phyloP scores from a whole-genome alignment of 1,140 invertebrate species.

The Adelges cooleyi region DNA sequence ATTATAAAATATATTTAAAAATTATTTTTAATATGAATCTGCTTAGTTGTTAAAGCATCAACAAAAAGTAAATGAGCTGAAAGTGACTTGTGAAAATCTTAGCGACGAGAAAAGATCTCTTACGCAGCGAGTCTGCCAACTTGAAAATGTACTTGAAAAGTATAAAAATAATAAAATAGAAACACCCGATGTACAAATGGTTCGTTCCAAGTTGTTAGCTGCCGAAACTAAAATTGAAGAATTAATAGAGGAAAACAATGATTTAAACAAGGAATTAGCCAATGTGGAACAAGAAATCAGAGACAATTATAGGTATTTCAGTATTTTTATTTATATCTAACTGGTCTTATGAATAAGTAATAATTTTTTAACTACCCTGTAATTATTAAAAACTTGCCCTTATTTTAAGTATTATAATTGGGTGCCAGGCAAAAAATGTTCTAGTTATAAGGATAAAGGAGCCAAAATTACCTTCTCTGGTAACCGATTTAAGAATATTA shows the following conservation, averaged over 20 bases:
- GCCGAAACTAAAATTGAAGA: slow-evolving; percentile 83
- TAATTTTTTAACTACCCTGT: too few relatives aligned
- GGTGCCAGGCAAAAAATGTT: too few relatives aligned
- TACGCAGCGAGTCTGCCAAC: slow-evolving; percentile 53
- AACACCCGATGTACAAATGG: slow-evolving; percentile 45
- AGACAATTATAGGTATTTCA: slow-evolving; percentile 84
- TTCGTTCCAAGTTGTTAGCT: slow-evolving; percentile 67
- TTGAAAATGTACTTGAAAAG: slow-evolving; percentile 54
- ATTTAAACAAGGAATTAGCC: slow-evolving; percentile 83
- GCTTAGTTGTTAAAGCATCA: slow-evolving; percentile 52
- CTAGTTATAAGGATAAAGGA: too few relatives aligned
- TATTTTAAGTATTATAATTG: too few relatives aligned
- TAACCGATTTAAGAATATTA: too few relatives aligned
- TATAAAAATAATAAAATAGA: slow-evolving; percentile 29
- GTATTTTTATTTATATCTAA: too few relatives aligned
- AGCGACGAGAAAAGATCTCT: slow-evolving; percentile 70
- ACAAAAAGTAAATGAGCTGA: slow-evolving; percentile 70
- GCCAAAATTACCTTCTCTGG: too few relatives aligned
- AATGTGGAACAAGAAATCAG: slow-evolving; percentile 94
- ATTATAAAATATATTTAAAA: neutral
- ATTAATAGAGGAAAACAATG: slow-evolving; percentile 92
- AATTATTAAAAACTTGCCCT: too few relatives aligned
- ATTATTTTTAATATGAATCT: slow-evolving; percentile 8
- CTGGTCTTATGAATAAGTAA: too few relatives aligned
- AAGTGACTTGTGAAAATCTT: slow-evolving; percentile 62